phyloP scores from a whole-genome alignment of 2,797 vertebrate species.

The Natrix natrix region DNA sequence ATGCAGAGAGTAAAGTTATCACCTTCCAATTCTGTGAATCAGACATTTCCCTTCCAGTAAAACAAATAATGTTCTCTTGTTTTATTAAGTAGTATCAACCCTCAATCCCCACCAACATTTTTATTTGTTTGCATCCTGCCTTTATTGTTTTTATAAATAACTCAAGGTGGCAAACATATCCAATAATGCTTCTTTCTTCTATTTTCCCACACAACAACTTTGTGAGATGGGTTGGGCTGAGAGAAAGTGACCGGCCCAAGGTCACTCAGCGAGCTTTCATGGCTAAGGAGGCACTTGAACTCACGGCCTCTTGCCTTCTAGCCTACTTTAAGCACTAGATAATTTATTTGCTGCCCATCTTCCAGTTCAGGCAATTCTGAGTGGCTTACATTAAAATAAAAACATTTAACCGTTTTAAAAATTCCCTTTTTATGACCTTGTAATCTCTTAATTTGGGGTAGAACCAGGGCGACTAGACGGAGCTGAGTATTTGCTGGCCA shows the following conservation, averaged over 20 bases:
- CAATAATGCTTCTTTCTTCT: neutral
- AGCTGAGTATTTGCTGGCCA: neutral
- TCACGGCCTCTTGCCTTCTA: neutral
- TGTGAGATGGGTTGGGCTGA: neutral
- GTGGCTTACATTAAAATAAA: neutral
- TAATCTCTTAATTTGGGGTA: neutral
- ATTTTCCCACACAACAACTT: neutral
- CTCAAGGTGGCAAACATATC: neutral
- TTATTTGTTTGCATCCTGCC: neutral
- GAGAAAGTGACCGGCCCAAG: neutral
- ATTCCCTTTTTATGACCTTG: neutral
- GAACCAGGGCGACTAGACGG: neutral
- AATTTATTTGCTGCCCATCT: neutral
- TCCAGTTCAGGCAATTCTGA: neutral
- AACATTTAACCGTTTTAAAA: neutral
- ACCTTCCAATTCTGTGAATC: neutral
- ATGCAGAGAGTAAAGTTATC: neutral
- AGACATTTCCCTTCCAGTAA: neutral
- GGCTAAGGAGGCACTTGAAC: neutral
- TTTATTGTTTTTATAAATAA: neutral
- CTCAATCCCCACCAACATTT: neutral
- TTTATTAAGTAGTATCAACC: neutral
- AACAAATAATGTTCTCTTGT: neutral
- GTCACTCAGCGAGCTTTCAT: neutral
- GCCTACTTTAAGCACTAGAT: neutral